phyloP scores from a whole-genome alignment of 2,113 vertebrate genomes.

The Noctilio leporinus region DNA sequence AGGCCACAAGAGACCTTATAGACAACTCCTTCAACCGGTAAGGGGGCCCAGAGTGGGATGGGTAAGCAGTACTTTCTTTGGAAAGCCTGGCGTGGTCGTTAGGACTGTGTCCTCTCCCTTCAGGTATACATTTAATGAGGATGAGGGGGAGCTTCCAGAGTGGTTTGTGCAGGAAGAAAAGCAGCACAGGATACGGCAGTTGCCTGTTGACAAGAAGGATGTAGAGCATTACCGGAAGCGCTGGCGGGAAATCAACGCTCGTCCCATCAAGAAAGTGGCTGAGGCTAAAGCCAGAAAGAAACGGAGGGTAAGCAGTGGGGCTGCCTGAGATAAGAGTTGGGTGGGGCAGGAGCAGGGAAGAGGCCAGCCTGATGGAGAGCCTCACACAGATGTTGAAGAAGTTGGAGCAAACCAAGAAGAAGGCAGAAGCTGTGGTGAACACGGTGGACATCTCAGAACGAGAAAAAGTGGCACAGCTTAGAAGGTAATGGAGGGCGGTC shows the following conservation, averaged over 20 bases:
- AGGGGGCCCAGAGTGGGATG: fast-evolving
- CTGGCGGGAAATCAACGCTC: conserved; percentile 93
- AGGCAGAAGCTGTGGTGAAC: conserved; percentile 93
- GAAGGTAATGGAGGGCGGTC: conserved; percentile 79
- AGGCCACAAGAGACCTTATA: conserved; percentile 87
- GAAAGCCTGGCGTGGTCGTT: background rate
- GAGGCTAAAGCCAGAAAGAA: conserved; percentile 98
- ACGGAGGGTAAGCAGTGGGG: conserved; percentile 83
- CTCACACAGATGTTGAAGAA: conserved; percentile 90
- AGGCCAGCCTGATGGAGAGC: background rate
- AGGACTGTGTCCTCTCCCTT: background rate
- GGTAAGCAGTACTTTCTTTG: background rate
- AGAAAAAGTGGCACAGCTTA: conserved; percentile 93
- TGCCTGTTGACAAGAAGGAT: conserved; percentile 87
- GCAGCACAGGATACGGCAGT: conserved; percentile 85
- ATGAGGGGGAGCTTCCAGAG: conserved; percentile 86
- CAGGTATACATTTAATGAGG: conserved; percentile 89
- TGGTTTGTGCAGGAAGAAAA: conserved; percentile 93
- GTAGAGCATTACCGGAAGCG: conserved; percentile 91
- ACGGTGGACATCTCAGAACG: conserved; percentile 94
- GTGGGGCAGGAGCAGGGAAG: background rate
- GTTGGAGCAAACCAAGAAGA: conserved; percentile 95
- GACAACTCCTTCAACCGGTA: conserved; percentile 93
- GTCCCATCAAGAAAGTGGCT: conserved; percentile 94
- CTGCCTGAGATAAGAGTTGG: background rate